These are phyloP conservation scores for Prosopocoilus inquinatus DNA, from an alignment of 2,888 invertebrate genomes.

Conservation along the genomic window DNA sequence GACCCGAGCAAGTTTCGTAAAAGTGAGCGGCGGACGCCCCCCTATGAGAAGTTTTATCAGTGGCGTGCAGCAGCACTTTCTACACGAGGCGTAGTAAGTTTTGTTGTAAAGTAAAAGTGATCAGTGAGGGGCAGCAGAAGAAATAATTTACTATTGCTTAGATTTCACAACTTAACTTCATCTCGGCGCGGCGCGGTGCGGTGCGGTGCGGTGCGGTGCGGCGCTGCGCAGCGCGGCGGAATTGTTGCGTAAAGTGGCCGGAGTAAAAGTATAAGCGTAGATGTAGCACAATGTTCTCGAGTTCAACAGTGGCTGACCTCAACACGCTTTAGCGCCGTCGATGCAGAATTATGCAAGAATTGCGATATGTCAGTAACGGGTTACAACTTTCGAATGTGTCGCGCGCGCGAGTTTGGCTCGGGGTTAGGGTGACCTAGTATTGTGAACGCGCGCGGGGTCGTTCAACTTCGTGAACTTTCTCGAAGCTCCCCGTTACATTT, in stretches of 20 bases:
- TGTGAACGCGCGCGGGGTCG: constrained; percentile 37
- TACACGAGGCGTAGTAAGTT: constrained; percentile 16
- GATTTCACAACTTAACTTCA: constrained; percentile 35
- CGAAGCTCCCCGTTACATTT: constrained; percentile 42
- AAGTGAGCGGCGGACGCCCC: background rate
- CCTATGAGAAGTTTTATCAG: background rate
- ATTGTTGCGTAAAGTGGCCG: constrained; percentile 26
- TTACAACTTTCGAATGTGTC: constrained; percentile 42
- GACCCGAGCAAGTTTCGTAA: too few species aligned
- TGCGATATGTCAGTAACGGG: constrained; percentile 23
- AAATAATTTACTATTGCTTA: constrained; percentile 29
- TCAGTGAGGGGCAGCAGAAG: constrained; percentile 25
- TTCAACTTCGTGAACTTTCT: constrained; percentile 48
- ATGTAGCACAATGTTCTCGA: constrained; percentile 14
- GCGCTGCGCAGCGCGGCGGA: constrained; percentile 4
- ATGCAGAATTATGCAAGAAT: constrained; percentile 42
- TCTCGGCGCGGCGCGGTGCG: constrained; percentile 15
- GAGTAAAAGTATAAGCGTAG: constrained; percentile 10
- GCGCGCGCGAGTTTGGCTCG: constrained; percentile 12
- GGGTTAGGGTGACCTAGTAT: constrained; percentile 38
- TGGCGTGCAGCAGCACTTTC: constrained; percentile 18
- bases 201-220: constrained; percentile 7
- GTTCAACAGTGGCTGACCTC: constrained; percentile 44
- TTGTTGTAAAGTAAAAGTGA: constrained; percentile 35
- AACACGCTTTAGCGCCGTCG: constrained; percentile 42